Base-by-base conservation (phyloP, 2,888 invertebrate genomes). In the Diadegma fenestrale region DNA sequence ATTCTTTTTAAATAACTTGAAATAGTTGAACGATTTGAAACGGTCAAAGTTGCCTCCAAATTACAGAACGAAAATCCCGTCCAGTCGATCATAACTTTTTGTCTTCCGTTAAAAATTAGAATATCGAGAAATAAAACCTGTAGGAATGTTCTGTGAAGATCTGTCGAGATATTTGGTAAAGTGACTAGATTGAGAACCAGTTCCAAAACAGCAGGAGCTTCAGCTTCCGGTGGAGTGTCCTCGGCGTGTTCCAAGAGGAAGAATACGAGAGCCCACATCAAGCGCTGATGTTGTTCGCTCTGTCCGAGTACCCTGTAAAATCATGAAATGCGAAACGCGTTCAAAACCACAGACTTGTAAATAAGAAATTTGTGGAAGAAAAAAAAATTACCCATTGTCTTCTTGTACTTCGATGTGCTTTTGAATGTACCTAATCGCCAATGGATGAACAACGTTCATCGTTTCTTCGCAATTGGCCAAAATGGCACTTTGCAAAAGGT, bases 191-290 rank as follows among this genome's bases (percentile, higher is more conserved):
- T 94, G 88, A 95, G 94, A 41, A 95, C 96, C 68, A 95, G 93
- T 90, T 95, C 95, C 87, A 96, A 93, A 64, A 96, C 95, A 79
- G 95, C 95, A 26, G 95, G 94, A 79, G 95, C 94, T 93, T 95
- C 95, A 64, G 95, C 94, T 87, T 96, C 96, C 75, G 95, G 94
- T 87, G 95, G 95, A 77, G 95, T 94, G 90, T 97, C 96, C 86
- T 96, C 96, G 48, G 96, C 94, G 91, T 96, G 96, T 94, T 97
- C 97, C 89, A 97, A 94, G 84, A 97, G 94, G 93, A 96, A 97
- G 94, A 97, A 97, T 72, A 96, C 96, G 71, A 97, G 93, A 41
- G 97, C 95, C 97, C 97, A 97, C 91, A 97, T 95, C 71, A 96
- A 94, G 87, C 97, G 94, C 78, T 95, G 95, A 91, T 97, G 97